phyloP scores from a whole-genome alignment of 2,113 vertebrate genomes.

The Solenodon paradoxus region DNA sequence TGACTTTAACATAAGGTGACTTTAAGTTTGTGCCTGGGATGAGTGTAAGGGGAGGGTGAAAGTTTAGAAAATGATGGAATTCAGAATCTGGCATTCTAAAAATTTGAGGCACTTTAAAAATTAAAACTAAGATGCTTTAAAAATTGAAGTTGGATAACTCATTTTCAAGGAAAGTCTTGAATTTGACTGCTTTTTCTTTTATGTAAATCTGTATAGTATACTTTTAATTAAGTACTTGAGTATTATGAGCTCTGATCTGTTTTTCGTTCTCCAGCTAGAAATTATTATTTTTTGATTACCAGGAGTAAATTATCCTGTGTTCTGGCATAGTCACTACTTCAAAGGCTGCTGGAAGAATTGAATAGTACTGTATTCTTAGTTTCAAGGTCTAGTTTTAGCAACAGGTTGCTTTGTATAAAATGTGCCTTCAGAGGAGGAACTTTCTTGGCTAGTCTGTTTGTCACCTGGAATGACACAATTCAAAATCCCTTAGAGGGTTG shows the following conservation, averaged over 20 bases:
- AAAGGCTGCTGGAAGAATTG: not conserved
- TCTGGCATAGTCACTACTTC: conserved; percentile 4
- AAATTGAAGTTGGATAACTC: not conserved
- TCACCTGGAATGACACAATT: not conserved
- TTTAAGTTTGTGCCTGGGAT: not conserved
- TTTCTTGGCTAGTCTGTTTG: not conserved
- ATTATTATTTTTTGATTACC: conserved; percentile 64
- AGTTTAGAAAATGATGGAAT: not conserved
- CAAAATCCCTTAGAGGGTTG: not conserved
- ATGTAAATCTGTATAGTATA: not conserved
- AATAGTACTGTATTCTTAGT: not conserved
- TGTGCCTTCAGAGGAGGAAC: not conserved
- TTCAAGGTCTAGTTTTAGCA: conserved; percentile 9
- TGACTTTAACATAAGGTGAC: not conserved
- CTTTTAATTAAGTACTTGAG: conserved; percentile 45
- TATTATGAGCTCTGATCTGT: conserved; percentile 66
- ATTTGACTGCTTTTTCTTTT: conserved; percentile 14
- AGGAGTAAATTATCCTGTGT: conserved; percentile 36
- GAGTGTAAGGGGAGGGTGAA: not conserved
- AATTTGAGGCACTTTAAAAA: not conserved
- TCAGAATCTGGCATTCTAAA: not conserved
- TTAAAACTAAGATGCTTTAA: conserved; percentile 29
- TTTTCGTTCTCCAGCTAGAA: conserved; percentile 44
- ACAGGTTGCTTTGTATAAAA: not conserved
- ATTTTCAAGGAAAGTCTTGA: not conserved